Evolutionary conservation across 2,888 invertebrate species (phyloP).

Genomic region (Drosophila anomelani): DNA sequence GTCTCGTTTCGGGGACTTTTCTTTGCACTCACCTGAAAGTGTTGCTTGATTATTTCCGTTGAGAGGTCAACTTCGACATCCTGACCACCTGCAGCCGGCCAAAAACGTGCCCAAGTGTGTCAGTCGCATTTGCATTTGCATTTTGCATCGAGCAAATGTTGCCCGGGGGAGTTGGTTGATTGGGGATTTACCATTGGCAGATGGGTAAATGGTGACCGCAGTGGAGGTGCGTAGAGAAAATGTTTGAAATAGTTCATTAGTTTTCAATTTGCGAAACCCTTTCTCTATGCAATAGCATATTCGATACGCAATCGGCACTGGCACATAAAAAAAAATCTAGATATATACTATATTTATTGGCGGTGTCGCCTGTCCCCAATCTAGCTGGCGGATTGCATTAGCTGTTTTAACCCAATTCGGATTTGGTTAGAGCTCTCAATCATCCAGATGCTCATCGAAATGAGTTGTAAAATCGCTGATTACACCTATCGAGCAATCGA

Average conservation of each 20-base stretch:
- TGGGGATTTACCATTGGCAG: slow-evolving; percentile 29
- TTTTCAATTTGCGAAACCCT: slow-evolving; percentile 42
- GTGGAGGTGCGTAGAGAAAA: slow-evolving; percentile 46
- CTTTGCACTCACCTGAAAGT: slow-evolving; percentile 84
- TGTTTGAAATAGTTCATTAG: slow-evolving; percentile 56
- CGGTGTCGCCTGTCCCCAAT: slow-evolving; percentile 33
- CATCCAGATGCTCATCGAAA: slow-evolving; percentile 13
- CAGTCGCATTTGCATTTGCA: slow-evolving; percentile 47
- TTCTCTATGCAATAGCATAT: slow-evolving; percentile 38
- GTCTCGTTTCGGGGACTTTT: slow-evolving; percentile 36
- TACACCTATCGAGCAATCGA: slow-evolving; percentile 35
- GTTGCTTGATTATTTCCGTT: slow-evolving; percentile 85
- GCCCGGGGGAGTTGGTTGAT: slow-evolving; percentile 45
- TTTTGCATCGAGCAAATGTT: slow-evolving; percentile 42
- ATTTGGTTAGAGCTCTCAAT: slow-evolving; percentile 23
- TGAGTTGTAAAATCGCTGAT: slow-evolving; percentile 47
- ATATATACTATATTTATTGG: background rate
- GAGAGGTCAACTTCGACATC: slow-evolving; percentile 84
- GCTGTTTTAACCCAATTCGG: slow-evolving; percentile 26
- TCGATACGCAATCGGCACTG: slow-evolving; percentile 12
- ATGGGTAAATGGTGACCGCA: slow-evolving; percentile 36
- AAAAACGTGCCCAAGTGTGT: slow-evolving; percentile 77
- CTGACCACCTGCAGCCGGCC: slow-evolving; percentile 82
- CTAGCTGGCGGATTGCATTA: slow-evolving; percentile 33
- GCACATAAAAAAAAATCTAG: slow-evolving; percentile 13